Evolutionary conservation across 1,140 invertebrate species (phyloP).

Genomic region (Magallana angulata): DNA sequence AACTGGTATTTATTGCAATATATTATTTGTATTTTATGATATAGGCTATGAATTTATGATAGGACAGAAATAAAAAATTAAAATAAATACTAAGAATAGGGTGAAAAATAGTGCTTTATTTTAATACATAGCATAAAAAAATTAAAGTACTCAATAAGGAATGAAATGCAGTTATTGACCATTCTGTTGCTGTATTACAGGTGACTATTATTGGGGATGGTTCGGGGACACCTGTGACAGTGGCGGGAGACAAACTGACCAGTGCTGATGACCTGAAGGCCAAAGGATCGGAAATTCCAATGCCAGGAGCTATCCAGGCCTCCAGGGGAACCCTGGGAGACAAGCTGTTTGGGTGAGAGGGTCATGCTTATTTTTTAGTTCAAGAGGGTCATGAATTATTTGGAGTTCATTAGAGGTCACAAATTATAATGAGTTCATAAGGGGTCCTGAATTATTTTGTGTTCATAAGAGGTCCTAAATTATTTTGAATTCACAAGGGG

Average conservation of each 20-base stretch:
- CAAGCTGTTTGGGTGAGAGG: constrained; percentile 70
- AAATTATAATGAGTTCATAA: neutral
- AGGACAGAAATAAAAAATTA: too few species aligned
- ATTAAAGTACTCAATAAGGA: too few species aligned
- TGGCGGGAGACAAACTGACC: constrained; percentile 72
- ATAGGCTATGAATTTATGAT: too few species aligned
- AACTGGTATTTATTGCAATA: too few species aligned
- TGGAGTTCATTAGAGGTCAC: neutral
- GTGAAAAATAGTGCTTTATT: too few species aligned
- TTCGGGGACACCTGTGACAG: constrained; percentile 59
- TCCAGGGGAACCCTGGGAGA: constrained; percentile 65
- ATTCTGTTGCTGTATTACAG: constrained; percentile 48
- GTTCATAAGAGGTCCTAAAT: neutral
- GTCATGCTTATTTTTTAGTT: neutral
- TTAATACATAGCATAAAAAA: too few species aligned
- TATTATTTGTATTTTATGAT: too few species aligned
- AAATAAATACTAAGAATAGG: too few species aligned
- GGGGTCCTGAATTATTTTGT: neutral
- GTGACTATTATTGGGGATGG: constrained; percentile 74
- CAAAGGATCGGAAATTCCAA: constrained; percentile 59
- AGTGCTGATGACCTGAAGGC: constrained; percentile 63
- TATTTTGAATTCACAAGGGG: neutral
- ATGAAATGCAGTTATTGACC: too few species aligned
- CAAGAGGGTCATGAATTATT: too few species aligned
- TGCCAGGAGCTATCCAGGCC: constrained; percentile 67